phyloP scores from a whole-genome alignment of 2,888 invertebrate species.

The Sylvicola fuscatus region DNA sequence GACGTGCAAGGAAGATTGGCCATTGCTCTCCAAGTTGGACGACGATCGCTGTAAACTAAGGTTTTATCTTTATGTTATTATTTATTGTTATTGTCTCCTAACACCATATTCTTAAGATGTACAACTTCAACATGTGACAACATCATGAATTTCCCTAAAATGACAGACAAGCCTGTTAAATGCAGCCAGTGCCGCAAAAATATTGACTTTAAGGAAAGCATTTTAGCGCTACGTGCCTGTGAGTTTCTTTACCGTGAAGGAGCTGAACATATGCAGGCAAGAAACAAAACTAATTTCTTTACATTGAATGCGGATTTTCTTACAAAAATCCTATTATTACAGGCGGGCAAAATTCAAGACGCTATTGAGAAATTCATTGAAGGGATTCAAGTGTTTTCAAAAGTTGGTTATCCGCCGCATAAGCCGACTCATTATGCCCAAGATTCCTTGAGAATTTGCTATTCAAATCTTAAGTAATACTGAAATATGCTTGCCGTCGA shows the following conservation, averaged over 20 bases:
- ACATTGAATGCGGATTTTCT: constrained; percentile 1
- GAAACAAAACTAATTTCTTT: background rate
- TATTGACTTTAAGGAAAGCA: constrained; percentile 25
- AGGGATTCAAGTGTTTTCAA: constrained; percentile 38
- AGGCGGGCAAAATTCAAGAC: constrained; percentile 29
- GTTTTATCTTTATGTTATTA: background rate
- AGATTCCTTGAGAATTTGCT: constrained; percentile 43
- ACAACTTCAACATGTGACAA: constrained; percentile 27
- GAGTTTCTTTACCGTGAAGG: constrained; percentile 29
- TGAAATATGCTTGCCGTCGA: constrained; percentile 3
- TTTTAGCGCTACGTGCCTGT: constrained; percentile 25
- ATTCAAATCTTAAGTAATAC: constrained; percentile 22
- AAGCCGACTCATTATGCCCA: constrained; percentile 47
- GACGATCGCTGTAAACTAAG: constrained; percentile 9
- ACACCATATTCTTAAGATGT: constrained; percentile 25
- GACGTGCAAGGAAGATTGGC: constrained; percentile 60
- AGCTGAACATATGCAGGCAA: constrained; percentile 18
- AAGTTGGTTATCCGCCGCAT: constrained; percentile 41
- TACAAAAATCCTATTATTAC: constrained; percentile 20
- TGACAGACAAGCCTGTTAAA: constrained; percentile 22
- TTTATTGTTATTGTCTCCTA: too few relatives aligned
- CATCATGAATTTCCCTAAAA: constrained; percentile 26
- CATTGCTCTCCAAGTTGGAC: constrained; percentile 37
- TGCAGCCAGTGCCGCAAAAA: constrained; percentile 31
- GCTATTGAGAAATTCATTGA: constrained; percentile 33